Conservation (phyloP, 1,140 invertebrate species). For the Zaprionus ghesquierei region DNA sequence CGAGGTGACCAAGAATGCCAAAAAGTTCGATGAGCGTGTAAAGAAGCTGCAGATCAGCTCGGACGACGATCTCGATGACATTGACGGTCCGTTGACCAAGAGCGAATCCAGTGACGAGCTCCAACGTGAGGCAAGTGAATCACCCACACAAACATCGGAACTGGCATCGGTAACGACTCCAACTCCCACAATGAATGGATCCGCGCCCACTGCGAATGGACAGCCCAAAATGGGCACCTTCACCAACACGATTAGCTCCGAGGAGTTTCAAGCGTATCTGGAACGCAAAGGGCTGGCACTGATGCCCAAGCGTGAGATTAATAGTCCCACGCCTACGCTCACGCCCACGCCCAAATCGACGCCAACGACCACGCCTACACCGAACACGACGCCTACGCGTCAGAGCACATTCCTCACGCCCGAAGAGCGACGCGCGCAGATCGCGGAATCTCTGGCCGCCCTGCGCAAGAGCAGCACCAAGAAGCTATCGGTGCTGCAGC, state of each 20-base stretch:
- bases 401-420: conserved; percentile 6
- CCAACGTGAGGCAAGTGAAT: conserved; percentile 1
- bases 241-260: conserved; percentile 79
- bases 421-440: conserved; percentile 46
- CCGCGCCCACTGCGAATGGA: background rate
- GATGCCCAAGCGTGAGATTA: conserved; percentile 53
- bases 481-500: conserved; percentile 74
- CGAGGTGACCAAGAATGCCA: conserved; percentile 79
- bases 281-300: conserved; percentile 71
- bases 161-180: too few species aligned
- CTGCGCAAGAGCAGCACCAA: conserved; percentile 60
- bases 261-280: conserved; percentile 78
- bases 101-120: conserved; percentile 77
- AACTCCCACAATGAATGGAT: background rate
- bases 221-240: conserved; percentile 46
- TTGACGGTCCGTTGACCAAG: conserved; percentile 72
- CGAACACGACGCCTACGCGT: conserved; percentile 8
- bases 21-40: conserved; percentile 78
- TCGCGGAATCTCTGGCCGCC: conserved; percentile 46
- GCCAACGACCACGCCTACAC: background rate
- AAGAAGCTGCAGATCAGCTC: conserved; percentile 78
- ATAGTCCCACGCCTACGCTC: conserved; percentile 8
- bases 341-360: conserved; percentile 1
- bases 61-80: conserved; percentile 80
- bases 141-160: background rate